These are phyloP conservation scores for Nomada lathburiana DNA, from an alignment of 2,888 invertebrate species.

Conservation along the genomic window DNA sequence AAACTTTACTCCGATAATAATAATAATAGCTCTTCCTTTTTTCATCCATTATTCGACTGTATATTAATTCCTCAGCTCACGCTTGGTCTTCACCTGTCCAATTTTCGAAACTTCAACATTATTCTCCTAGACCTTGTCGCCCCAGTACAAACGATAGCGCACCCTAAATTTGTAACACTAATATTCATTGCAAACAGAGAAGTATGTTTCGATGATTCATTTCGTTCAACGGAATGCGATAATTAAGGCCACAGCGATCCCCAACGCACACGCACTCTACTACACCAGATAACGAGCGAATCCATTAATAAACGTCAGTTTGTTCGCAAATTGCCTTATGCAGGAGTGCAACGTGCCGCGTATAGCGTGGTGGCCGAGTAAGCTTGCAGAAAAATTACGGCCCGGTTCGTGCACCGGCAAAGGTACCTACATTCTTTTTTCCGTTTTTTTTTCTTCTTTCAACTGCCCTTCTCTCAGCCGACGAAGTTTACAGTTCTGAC, in stretches of 20 bases:
- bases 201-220: neutral
- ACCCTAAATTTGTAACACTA: too few species aligned
- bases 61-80: too few species aligned
- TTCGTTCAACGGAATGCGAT: neutral
- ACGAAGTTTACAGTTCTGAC: slow-evolving; percentile 41
- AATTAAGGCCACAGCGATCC: slow-evolving; percentile 2
- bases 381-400: slow-evolving; percentile 13
- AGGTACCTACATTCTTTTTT: neutral
- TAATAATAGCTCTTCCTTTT: too few species aligned
- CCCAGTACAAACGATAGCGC: too few species aligned
- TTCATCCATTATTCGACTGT: too few species aligned
- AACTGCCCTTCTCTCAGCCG: neutral
- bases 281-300: neutral
- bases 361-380: neutral
- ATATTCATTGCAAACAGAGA: too few species aligned
- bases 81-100: too few species aligned
- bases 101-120: too few species aligned
- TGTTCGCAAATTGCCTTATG: slow-evolving; percentile 38
- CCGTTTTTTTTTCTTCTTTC: neutral
- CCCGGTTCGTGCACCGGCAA: neutral
- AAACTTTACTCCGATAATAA: too few species aligned
- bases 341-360: neutral
- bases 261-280: neutral
- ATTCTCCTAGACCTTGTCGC: too few species aligned
- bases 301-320: slow-evolving; percentile 48